phyloP scores from a whole-genome alignment of 2,888 invertebrate species.

The Agrochola circellaris region DNA sequence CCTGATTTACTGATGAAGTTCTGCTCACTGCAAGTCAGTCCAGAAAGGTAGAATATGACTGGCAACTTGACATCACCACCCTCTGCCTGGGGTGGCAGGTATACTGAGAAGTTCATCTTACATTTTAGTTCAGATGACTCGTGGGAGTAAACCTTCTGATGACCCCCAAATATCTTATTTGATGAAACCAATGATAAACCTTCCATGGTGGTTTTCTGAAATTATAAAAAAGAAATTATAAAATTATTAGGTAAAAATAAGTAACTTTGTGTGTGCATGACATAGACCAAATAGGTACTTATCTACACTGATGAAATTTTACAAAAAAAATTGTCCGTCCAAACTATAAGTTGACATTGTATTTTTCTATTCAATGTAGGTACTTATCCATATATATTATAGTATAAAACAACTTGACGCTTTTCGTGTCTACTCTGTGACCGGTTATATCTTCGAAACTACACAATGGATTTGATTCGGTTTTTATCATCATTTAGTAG shows the following conservation, averaged over 20 bases:
- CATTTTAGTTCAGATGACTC: slow-evolving; percentile 95
- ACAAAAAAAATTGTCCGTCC: no score
- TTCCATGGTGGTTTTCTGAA: slow-evolving; percentile 84
- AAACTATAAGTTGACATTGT: no score
- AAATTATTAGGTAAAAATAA: not conserved
- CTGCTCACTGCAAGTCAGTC: slow-evolving; percentile 97
- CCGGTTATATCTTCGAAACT: no score
- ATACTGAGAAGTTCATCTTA: slow-evolving; percentile 98
- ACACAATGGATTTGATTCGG: no score
- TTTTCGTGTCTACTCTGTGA: no score
- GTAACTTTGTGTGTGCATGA: not conserved
- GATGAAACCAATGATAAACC: slow-evolving; percentile 91
- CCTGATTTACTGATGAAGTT: slow-evolving; percentile 99
- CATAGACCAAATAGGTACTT: no score
- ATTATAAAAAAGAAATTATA: slow-evolving; percentile 40
- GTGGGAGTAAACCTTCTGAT: slow-evolving; percentile 96
- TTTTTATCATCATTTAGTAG: no score
- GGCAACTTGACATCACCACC: slow-evolving; percentile 92
- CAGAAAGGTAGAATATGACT: slow-evolving; percentile 97
- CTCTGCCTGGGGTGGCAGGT: slow-evolving; percentile 94
- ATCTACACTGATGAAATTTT: no score
- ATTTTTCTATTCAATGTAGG: no score
- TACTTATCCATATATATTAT: no score
- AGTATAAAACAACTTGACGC: no score
- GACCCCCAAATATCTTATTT: slow-evolving; percentile 95